Evolutionary conservation across 1,140 invertebrate species (phyloP).

Genomic region (Akabosia matsudoensis): DNA sequence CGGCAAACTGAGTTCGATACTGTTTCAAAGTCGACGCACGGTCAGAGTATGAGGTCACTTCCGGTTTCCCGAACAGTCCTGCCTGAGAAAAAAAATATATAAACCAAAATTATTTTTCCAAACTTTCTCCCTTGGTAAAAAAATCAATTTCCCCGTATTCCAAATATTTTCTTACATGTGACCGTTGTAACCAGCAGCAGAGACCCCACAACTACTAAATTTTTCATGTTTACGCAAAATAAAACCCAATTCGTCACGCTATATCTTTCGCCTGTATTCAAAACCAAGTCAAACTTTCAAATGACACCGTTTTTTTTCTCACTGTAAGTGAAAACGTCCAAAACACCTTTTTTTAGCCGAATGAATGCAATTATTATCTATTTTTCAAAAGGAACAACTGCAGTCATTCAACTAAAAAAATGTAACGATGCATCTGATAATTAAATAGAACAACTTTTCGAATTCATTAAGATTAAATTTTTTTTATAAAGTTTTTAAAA

Average conservation of each 20-base stretch:
- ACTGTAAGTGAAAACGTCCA: no score
- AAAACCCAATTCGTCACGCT: neutral
- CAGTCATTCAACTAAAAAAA: no score
- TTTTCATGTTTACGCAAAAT: neutral
- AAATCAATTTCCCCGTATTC: neutral
- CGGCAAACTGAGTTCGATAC: conserved; percentile 2
- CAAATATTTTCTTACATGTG: neutral
- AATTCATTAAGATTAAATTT: no score
- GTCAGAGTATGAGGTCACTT: neutral
- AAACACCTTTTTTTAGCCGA: no score
- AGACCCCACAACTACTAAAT: neutral
- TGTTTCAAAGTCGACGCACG: neutral
- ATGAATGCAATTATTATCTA: no score
- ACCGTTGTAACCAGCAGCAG: neutral
- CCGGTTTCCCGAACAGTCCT: neutral
- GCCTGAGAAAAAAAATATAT: neutral
- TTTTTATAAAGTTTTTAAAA: no score
- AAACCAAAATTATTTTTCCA: neutral
- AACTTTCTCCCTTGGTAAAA: neutral
- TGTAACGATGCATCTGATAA: no score
- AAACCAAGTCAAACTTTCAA: no score
- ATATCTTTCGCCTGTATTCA: neutral
- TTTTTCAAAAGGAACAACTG: no score
- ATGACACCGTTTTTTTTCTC: no score
- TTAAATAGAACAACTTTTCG: no score